A percentile compares a stretch with the other conserved stretches of the same genome.
These are phyloP conservation scores for Tychaedon coryphoeus DNA, from an alignment of 2,113 vertebrate genomes.

Conservation along the genomic window DNA sequence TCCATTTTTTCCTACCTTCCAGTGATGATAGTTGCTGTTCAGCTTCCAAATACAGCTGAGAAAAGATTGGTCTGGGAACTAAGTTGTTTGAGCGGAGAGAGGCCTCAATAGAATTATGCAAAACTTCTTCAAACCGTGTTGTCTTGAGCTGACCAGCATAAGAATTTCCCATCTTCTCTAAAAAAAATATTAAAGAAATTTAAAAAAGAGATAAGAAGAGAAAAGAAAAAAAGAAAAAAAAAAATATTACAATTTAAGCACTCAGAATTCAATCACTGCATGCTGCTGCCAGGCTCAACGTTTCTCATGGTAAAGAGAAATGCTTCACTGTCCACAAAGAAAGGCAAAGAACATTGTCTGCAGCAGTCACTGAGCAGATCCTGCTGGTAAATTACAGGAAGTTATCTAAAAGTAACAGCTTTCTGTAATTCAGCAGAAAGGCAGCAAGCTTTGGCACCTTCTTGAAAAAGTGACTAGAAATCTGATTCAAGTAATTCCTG, in stretches of 20 bases:
- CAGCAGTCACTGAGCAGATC: background rate
- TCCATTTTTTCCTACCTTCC: slow-evolving; percentile 76
- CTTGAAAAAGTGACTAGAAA: slow-evolving; percentile 7
- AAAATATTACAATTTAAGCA: background rate
- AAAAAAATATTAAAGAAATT: background rate
- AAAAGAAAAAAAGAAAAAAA: background rate
- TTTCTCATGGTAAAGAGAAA: background rate
- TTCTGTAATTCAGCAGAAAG: slow-evolving; percentile 30
- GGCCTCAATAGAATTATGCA: slow-evolving; percentile 96
- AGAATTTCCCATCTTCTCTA: slow-evolving; percentile 91
- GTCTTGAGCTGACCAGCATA: slow-evolving; percentile 93
- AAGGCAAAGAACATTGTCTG: slow-evolving; percentile 33
- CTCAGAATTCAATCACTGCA: background rate
- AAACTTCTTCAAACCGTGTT: slow-evolving; percentile 92
- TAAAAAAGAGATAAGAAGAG: background rate
- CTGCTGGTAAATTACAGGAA: slow-evolving; percentile 74
- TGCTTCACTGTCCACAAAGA: background rate
- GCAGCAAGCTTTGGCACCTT: slow-evolving; percentile 45
- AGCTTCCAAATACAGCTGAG: slow-evolving; percentile 92
- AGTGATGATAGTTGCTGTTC: slow-evolving; percentile 81
- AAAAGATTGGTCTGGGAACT: slow-evolving; percentile 91
- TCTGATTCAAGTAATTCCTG: background rate
- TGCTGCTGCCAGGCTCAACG: background rate
- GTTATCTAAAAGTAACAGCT: slow-evolving; percentile 68
- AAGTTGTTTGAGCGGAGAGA: slow-evolving; percentile 91